Conservation (phyloP, 2,888 invertebrate species). For the Phengaris alcon region DNA sequence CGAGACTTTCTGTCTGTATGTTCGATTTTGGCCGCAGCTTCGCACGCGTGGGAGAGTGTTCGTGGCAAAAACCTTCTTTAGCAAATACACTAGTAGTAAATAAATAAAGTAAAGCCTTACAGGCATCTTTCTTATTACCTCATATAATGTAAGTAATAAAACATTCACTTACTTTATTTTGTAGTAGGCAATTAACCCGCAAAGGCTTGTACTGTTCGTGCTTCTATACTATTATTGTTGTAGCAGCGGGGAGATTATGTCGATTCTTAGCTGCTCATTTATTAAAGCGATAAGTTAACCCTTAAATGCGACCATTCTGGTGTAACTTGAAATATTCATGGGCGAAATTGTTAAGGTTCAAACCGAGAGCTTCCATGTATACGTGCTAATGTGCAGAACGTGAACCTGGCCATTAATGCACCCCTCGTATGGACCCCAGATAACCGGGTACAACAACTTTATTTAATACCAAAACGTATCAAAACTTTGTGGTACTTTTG, state of each 20-base stretch:
- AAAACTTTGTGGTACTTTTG: constrained; percentile 1
- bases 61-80: no score
- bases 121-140: no score
- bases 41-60: no score
- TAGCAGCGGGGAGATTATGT: not conserved
- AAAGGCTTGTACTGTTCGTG: no score
- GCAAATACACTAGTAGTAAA: no score
- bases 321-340: constrained; percentile 28
- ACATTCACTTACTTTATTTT: no score
- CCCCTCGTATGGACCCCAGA: constrained; percentile 61
- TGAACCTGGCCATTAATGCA: constrained; percentile 69
- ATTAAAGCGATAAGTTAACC: not conserved
- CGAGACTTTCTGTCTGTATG: no score
- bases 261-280: not conserved
- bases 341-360: constrained; percentile 29
- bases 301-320: not conserved
- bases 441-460: constrained; percentile 75
- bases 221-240: not conserved
- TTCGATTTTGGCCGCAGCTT: no score
- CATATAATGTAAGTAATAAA: no score
- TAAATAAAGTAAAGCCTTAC: no score
- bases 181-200: no score
- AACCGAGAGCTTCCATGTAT: constrained; percentile 23
- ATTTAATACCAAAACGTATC: constrained; percentile 60
- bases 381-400: constrained; percentile 44